phyloP scores from a whole-genome alignment of 1,140 invertebrate species.

The Mizuhopecten yessoensis region DNA sequence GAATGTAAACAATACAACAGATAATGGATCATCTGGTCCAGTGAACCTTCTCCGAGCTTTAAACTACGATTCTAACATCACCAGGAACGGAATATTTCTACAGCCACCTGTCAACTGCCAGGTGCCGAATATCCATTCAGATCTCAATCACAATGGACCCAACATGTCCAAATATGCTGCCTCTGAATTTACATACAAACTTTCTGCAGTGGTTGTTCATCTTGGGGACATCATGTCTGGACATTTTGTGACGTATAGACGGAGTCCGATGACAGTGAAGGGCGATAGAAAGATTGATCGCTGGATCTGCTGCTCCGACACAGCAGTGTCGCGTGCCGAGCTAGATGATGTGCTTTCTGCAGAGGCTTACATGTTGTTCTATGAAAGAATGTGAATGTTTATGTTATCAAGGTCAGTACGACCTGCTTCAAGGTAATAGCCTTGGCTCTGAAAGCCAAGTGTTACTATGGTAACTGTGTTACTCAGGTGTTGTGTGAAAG shows the following conservation, averaged over 20 bases:
- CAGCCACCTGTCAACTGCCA: slow-evolving; percentile 59
- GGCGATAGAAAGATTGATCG: slow-evolving; percentile 74
- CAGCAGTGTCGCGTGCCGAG: slow-evolving; percentile 79
- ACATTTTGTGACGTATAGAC: slow-evolving; percentile 95
- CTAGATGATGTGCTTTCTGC: slow-evolving; percentile 81
- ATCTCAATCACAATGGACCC: slow-evolving; percentile 77
- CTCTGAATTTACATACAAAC: slow-evolving; percentile 86
- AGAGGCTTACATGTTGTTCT: slow-evolving; percentile 85
- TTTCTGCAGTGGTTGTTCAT: slow-evolving; percentile 94
- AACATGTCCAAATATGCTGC: slow-evolving; percentile 55
- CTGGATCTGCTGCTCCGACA: slow-evolving; percentile 85
- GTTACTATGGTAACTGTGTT: background rate
- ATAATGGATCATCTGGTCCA: slow-evolving; percentile 64
- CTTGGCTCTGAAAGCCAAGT: background rate
- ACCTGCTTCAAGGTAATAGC: background rate
- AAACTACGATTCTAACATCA: slow-evolving; percentile 77
- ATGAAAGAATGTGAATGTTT: slow-evolving; percentile 82
- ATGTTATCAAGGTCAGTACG: background rate
- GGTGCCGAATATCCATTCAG: slow-evolving; percentile 63
- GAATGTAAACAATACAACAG: slow-evolving; percentile 3
- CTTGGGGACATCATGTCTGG: slow-evolving; percentile 92
- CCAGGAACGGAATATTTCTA: slow-evolving; percentile 75
- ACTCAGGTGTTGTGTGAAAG: background rate
- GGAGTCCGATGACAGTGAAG: slow-evolving; percentile 84
- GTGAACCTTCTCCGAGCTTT: slow-evolving; percentile 79